A percentile compares a stretch with the other conserved stretches of the same genome.
Evolutionary conservation across 1,140 invertebrate species (phyloP).

Genomic region (Aphidius ervi): DNA sequence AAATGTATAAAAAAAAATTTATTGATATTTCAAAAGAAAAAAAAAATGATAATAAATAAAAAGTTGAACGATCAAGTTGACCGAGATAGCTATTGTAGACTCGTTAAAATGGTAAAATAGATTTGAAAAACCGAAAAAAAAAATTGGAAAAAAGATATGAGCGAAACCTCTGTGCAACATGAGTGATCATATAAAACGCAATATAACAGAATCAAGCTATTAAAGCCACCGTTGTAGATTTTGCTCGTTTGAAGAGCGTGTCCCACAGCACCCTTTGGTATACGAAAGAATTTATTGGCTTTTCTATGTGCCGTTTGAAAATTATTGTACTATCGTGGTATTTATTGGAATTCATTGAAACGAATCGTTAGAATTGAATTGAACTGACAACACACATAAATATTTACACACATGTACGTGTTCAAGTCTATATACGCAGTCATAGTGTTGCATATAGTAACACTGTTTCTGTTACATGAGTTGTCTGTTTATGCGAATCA

Average conservation of each 20-base stretch:
- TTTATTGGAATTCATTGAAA: slow-evolving; percentile 32
- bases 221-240: slow-evolving; percentile 13
- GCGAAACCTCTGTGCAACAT: too few species aligned
- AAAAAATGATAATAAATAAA: too few species aligned
- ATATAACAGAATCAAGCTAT: slow-evolving; percentile 10
- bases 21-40: too few species aligned
- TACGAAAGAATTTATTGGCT: slow-evolving; percentile 27
- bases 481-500: slow-evolving; percentile 23
- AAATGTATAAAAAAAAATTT: too few species aligned
- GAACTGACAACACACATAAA: neutral
- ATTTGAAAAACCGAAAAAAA: too few species aligned
- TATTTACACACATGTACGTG: too few species aligned
- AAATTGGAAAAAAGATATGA: too few species aligned
- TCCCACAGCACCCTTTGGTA: too few species aligned
- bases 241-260: slow-evolving; percentile 22
- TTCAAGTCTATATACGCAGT: too few species aligned
- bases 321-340: slow-evolving; percentile 25
- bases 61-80: too few species aligned
- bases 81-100: too few species aligned
- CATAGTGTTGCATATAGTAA: neutral
- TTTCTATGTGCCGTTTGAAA: slow-evolving; percentile 9
- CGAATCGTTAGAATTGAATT: slow-evolving; percentile 12
- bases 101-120: too few species aligned
- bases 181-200: slow-evolving; percentile 1
- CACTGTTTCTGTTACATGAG: slow-evolving; percentile 16